Evolutionary conservation across 92 coral and sea anemone species (phyloP).

Genomic region (Epizoanthus scotinus): DNA sequence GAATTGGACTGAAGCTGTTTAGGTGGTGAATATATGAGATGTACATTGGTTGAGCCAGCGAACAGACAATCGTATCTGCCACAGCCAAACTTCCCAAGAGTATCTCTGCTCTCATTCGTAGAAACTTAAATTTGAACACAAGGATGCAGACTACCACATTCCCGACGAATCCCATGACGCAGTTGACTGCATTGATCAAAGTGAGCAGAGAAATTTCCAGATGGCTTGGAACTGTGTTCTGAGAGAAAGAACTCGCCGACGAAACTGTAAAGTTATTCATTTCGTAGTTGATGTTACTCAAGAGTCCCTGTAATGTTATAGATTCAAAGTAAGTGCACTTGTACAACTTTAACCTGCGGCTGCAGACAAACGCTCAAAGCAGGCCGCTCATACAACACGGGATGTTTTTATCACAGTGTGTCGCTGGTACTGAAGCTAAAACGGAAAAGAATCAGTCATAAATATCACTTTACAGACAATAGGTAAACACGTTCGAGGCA

Average conservation of each 20-base stretch:
- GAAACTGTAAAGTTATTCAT: constrained; percentile 17
- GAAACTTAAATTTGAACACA: constrained; percentile 68
- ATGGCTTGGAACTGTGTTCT: constrained; percentile 8
- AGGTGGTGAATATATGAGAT: constrained; percentile 36
- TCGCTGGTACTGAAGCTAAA: no score
- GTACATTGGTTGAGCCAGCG: constrained; percentile 76
- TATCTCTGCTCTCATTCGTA: constrained; percentile 73
- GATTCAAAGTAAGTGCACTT: no score
- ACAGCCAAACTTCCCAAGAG: constrained; percentile 74
- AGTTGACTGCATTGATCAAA: constrained; percentile 30
- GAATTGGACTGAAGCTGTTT: neutral
- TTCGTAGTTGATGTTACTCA: no score
- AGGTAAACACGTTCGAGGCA: no score
- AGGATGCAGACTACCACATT: constrained; percentile 72
- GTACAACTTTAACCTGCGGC: no score
- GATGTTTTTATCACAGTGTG: no score
- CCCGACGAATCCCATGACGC: constrained; percentile 65
- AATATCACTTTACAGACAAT: no score
- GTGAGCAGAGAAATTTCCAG: constrained; percentile 33
- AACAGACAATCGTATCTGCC: constrained; percentile 71
- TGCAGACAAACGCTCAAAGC: no score
- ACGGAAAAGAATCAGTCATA: no score
- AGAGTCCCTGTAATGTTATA: no score
- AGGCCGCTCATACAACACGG: no score
- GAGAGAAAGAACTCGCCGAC: neutral